These are phyloP conservation scores for Girardinus metallicus DNA, from an alignment of 2,797 vertebrate species.

Conservation along the genomic window DNA sequence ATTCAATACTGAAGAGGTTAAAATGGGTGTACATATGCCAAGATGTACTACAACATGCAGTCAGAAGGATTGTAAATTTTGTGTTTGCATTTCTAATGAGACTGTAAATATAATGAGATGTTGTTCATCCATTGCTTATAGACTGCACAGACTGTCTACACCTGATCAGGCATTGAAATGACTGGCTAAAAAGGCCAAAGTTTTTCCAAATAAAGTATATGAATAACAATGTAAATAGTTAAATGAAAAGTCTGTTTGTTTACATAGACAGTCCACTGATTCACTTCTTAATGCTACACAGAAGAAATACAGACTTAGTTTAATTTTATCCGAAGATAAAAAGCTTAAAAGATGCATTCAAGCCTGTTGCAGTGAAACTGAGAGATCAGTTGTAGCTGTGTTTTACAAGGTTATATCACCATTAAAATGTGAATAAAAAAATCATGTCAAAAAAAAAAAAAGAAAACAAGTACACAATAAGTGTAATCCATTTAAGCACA, in stretches of 20 bases:
- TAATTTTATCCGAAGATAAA: not conserved
- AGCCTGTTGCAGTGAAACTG: not conserved
- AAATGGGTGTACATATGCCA: constrained; percentile 34
- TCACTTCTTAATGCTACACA: not conserved
- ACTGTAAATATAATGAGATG: constrained; percentile 65
- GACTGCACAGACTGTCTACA: constrained; percentile 70
- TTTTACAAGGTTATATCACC: not conserved
- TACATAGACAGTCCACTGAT: not conserved
- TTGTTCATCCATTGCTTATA: constrained; percentile 56
- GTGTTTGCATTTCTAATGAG: constrained; percentile 58
- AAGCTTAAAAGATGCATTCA: not conserved
- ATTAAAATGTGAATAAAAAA: not conserved
- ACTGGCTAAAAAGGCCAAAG: constrained; percentile 74
- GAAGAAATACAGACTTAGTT: not conserved
- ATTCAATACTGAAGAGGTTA: constrained; percentile 22
- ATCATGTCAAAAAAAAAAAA: not conserved
- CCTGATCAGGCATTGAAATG: constrained; percentile 52
- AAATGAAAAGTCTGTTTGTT: not conserved
- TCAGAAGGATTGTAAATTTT: constrained; percentile 60
- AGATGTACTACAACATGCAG: constrained; percentile 31
- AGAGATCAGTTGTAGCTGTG: not conserved
- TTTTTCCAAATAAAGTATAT: constrained; percentile 79
- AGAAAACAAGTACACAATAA: not conserved
- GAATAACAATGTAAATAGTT: constrained; percentile 5
- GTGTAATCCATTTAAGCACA: not conserved